Evolutionary conservation across 2,113 vertebrate genomes (phyloP), one percentile per base, ranked within the genome.

Genomic region (Macrotus californicus): DNA sequence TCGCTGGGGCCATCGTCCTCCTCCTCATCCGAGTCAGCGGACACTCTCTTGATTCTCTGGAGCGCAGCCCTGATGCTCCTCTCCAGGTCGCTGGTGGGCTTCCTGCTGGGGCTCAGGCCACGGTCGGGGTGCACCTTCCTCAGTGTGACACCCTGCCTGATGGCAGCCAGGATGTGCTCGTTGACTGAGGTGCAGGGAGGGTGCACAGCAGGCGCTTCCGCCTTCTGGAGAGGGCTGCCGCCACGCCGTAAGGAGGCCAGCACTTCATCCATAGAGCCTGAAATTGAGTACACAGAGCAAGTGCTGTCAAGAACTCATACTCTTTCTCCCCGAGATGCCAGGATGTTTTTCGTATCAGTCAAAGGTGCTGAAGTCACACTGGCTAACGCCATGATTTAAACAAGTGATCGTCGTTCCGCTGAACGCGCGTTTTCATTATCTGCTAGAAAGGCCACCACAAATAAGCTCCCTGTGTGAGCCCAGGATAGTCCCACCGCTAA

Each of bases 191-290:
- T 31, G 0, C 89, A 8, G 12, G 91, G 93, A 2, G 43, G 43
- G 10, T 69, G n/a, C 0, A 19, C 59, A 5, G 75, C 15, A 0
- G 64, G 76, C 41, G 18, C 91, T 0, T 98, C 98, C 29, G 93
- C 98, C 89, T 97, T 99, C 64, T 97, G 97, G 22, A 99, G 98
- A 39, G 96, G 98, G 82, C 98, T 95, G 76, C 98, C 98, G 43
- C 98, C 97, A 0, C 98, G 98, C 97, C 99, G 99, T 14, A 99
- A 94, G 0, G 99, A 99, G 31, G 99, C 99, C 97, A 99, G 48
- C 95, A 99, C 99, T 72, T 99, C 99, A 36, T 99, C 99, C 99
- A 99, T 99, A 1, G 99, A 98, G 70, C 99, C 99, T 99, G 97
- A 80, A 96, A 88, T 24, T 13, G 29, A 83, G 0, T 10, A 54